Conservation (phyloP, 2,797 vertebrate species). For the Sebastes itinus region DNA sequence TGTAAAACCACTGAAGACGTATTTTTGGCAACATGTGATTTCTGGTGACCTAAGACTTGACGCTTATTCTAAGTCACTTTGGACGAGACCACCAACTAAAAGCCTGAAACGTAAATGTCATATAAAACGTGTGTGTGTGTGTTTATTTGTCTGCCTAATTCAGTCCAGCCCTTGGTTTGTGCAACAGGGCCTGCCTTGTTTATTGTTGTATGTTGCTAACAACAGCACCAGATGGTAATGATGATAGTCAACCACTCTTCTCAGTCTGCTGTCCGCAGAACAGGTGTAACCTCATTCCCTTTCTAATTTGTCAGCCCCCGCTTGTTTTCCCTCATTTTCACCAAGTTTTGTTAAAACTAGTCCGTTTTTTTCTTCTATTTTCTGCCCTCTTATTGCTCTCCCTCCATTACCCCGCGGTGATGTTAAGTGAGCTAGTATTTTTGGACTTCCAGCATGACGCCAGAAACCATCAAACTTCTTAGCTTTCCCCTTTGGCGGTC, state of each 20-base stretch:
- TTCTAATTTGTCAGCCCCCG: conserved; percentile 53
- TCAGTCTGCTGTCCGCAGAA: conserved; percentile 21
- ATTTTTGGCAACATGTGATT: conserved; percentile 19
- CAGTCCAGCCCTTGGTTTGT: conserved; percentile 60
- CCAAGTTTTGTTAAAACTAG: conserved; percentile 36
- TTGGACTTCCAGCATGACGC: conserved; percentile 56
- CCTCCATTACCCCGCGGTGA: conserved; percentile 55
- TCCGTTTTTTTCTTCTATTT: conserved; percentile 3
- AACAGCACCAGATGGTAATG: conserved; percentile 75
- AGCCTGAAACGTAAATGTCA: conserved; percentile 25
- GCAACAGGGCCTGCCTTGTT: conserved; percentile 56
- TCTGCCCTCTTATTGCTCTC: conserved; percentile 27
- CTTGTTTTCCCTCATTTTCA: conserved; percentile 56
- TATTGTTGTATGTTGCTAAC: conserved; percentile 77
- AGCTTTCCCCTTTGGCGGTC: conserved; percentile 62
- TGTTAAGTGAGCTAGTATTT: conserved; percentile 73
- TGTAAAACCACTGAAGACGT: background rate
- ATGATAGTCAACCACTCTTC: conserved; percentile 53
- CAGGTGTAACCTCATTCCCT: conserved; percentile 73
- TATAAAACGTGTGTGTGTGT: conserved; percentile 47
- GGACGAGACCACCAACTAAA: conserved; percentile 25
- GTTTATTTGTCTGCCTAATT: conserved; percentile 66
- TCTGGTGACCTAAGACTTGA: conserved; percentile 5
- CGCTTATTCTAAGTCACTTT: conserved; percentile 2
- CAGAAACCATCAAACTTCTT: conserved; percentile 73